Percentiles rank a stretch among this genome's conserved stretches.
Evolutionary conservation across 2,797 vertebrate genomes (phyloP).

Genomic region (Cacajao melanocephalus): DNA sequence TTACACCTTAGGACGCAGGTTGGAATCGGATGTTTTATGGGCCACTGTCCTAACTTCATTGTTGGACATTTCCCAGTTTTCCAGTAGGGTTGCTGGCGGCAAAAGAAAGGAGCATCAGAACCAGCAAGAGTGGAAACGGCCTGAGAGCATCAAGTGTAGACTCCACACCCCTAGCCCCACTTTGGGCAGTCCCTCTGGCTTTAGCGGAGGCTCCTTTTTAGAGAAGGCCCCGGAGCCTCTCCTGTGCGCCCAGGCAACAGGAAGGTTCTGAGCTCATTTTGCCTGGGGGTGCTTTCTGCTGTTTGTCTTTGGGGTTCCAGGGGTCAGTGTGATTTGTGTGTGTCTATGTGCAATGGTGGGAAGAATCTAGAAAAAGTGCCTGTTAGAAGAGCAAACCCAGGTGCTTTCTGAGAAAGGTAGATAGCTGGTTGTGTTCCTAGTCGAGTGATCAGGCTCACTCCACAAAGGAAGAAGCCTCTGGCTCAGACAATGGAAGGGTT

Average conservation of each 20-base stretch:
- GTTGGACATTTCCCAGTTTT: neutral
- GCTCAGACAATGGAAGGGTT: neutral
- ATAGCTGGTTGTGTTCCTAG: neutral
- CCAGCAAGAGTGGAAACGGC: neutral
- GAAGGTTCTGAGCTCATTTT: neutral
- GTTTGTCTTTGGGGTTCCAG: neutral
- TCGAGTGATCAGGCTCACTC: neutral
- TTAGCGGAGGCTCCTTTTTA: neutral
- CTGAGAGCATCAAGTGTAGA: neutral
- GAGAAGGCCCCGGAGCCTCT: neutral
- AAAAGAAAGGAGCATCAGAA: neutral
- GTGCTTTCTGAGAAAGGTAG: neutral
- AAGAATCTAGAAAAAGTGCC: neutral
- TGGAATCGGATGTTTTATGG: neutral
- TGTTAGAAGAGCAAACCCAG: too few species aligned
- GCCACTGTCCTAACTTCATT: neutral
- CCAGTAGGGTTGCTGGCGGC: neutral
- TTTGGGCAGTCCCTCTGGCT: neutral
- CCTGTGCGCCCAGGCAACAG: neutral
- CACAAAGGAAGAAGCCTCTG: neutral
- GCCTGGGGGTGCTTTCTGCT: neutral
- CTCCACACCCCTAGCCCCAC: rapidly evolving
- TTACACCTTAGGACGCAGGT: neutral
- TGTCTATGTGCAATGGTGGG: neutral
- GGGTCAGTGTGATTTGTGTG: neutral